Evolutionary conservation across 2,888 invertebrate genomes (phyloP), one percentile per base, ranked within the genome.

Genomic region (Pegoplata infirma): DNA sequence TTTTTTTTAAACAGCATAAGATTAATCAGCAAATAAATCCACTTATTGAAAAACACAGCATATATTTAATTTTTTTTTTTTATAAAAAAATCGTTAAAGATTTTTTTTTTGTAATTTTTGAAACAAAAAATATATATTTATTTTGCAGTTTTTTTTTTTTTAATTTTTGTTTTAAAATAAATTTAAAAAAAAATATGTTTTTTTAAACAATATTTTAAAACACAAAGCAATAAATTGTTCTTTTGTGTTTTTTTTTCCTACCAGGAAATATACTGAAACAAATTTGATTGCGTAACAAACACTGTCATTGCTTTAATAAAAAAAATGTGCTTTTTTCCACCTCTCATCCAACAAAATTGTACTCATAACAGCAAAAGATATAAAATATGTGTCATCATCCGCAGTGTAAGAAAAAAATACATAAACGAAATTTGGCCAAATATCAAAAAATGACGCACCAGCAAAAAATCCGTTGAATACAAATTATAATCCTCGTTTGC

Each of bases 241-340:
- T n/a, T n/a, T n/a, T n/a, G 10, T 32, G 16, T 14, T 16, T 58
- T 21, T 44, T 21, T 44, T 25, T 40, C 46, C 55, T 55, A 79
- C 74, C 78, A 79, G 78, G 71, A 74, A 79, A 74, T 69, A 55
- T 28, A 28, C 28, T n/a, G 17, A 53, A 61, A 76, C n/a, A n/a
- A 72, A 56, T 40, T 8, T 78, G 75, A 72, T 79, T 79, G 79
- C 79, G 75, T 79, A 79, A 79, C 63, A 72, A 56, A 63, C 44
- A 53, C n/a, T 21, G 12, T 51, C 53, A 14, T 10, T 44, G 25
- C 32, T 17, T 25, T 3, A 36, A 58, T 47, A 71, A 46, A 69
- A 75, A 72, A 79, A 79, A 79, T 79, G 79, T 79, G 74, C 74
- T 79, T 79, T 68, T 69, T 64, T 67, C 40, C 19, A 14, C 49